A percentile compares a stretch with the other conserved stretches of the same genome.
phyloP scores from a whole-genome alignment of 2,888 invertebrate genomes.

The Mayetiola destructor region DNA sequence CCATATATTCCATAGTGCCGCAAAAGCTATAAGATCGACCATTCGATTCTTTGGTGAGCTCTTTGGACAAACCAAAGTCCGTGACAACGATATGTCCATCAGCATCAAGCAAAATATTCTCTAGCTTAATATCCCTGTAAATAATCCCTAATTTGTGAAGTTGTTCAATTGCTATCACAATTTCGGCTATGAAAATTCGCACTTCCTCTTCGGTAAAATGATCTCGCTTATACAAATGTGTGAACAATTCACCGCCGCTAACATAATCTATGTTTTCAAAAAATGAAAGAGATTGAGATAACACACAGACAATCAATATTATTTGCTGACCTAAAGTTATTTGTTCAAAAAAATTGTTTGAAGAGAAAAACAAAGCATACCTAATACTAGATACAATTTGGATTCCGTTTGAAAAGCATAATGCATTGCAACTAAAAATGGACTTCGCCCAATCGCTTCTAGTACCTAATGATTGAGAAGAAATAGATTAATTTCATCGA shows the following conservation, averaged over 20 bases:
- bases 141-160: slow-evolving; percentile 94
- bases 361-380: slow-evolving; percentile 43
- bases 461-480: slow-evolving; percentile 46
- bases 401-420: slow-evolving; percentile 98
- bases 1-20: slow-evolving; percentile 98
- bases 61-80: slow-evolving; percentile 95
- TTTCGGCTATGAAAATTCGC: slow-evolving; percentile 87
- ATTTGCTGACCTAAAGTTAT: not conserved
- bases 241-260: slow-evolving; percentile 93
- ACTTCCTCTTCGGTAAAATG: slow-evolving; percentile 83
- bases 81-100: slow-evolving; percentile 92
- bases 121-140: slow-evolving; percentile 93
- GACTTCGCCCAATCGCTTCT: slow-evolving; percentile 85
- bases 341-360: not conserved
- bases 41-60: slow-evolving; percentile 49
- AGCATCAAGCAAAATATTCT: slow-evolving; percentile 88
- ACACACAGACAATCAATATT: not conserved
- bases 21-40: slow-evolving; percentile 92
- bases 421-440: slow-evolving; percentile 90
- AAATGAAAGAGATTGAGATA: not conserved
- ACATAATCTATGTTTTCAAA: slow-evolving; percentile 68
- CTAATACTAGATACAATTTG: slow-evolving; percentile 89
- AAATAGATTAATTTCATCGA: slow-evolving; percentile 18
- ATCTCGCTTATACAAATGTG: slow-evolving; percentile 88
- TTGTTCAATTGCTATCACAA: slow-evolving; percentile 87